Base-by-base conservation (phyloP, 1,140 invertebrate species). In the Propsilocerus akamusi region DNA sequence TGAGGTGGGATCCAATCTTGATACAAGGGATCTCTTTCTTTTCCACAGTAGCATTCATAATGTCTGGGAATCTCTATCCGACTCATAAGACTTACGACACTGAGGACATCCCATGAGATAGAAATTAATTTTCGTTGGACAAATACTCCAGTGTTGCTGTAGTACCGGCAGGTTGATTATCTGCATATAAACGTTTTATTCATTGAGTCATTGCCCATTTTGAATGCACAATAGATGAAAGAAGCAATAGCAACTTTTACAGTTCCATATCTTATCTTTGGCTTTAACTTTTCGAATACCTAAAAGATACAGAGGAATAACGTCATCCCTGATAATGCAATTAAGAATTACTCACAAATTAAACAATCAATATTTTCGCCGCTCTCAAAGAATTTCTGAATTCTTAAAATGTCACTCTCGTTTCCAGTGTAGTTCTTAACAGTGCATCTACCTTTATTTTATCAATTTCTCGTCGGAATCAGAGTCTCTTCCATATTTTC, bases 121-220 rank as follows among this genome's bases (percentile, higher is more conserved):
- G 66, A 55, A 52, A 67, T 48, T 52, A 49, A 0, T 53, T 56
- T 50, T 56, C 64, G 46, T 51, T 64, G 58, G 34, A 70, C 59
- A 53, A 55, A 63, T 32, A 59, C 58, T 10, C 60, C 59, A 24
- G 57, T 23, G 51, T 63, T 56, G 53, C 63, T 61, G 32, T 65
- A 61, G 52, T 64, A 57, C 58, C 59, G 48, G 57, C 55, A 2
- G 53, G 53, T 25, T 49, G 59, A 26, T 53, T 54, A 46, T 53
- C 54, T 46, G 60, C 51, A 20, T 54, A 52, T 22, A 46, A 25
- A 41, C 74, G 76, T 59, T 80, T 65, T 58, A 57, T 76, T 77
- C 60, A 88, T 76, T 54, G 84, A 88, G 61, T 96, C 91, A 55
- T 82, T 86, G 86, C 82, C 93, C 93, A 97, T 58, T 86, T 64